Evolutionary conservation across 2,797 vertebrate species (phyloP).

Genomic region (Xenopus petersii): DNA sequence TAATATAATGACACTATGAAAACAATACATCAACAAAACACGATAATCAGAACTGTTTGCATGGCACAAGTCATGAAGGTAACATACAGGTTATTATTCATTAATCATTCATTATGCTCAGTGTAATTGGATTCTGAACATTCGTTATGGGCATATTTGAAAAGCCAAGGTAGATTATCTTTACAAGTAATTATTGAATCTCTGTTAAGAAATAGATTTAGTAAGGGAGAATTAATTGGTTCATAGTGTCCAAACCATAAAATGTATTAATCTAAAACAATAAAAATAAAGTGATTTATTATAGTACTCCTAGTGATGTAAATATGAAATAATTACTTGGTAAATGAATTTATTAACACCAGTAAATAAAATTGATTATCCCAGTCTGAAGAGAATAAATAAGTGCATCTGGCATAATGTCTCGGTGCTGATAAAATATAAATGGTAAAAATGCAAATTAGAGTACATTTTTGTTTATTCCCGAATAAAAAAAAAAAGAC

Average conservation of each 20-base stretch:
- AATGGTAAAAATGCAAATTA: too few species aligned
- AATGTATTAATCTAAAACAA: conserved; percentile 32
- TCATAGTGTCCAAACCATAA: conserved; percentile 5
- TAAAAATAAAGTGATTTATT: conserved; percentile 16
- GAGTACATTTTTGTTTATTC: too few species aligned
- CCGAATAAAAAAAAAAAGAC: too few species aligned
- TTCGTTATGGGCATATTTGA: conserved; percentile 40
- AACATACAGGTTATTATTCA: conserved; percentile 35
- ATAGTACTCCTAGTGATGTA: neutral
- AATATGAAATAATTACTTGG: conserved; percentile 23
- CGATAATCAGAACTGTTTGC: conserved; percentile 34
- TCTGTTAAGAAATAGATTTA: conserved; percentile 35
- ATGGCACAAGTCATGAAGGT: conserved; percentile 13
- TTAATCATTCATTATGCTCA: conserved; percentile 45
- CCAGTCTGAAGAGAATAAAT: neutral
- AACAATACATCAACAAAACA: conserved; percentile 48
- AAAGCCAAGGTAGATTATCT: conserved; percentile 40
- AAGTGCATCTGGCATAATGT: neutral
- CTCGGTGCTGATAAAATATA: neutral
- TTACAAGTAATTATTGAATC: conserved; percentile 36
- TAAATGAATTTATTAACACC: neutral
- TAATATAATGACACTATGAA: conserved; percentile 53
- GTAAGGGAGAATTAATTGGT: conserved; percentile 14
- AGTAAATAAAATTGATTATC: neutral
- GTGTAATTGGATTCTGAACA: conserved; percentile 46